Evolutionary conservation across 2,888 invertebrate species (phyloP), one percentile per base, ranked within the genome.

Genomic region (Pachliopta kotzebuea): DNA sequence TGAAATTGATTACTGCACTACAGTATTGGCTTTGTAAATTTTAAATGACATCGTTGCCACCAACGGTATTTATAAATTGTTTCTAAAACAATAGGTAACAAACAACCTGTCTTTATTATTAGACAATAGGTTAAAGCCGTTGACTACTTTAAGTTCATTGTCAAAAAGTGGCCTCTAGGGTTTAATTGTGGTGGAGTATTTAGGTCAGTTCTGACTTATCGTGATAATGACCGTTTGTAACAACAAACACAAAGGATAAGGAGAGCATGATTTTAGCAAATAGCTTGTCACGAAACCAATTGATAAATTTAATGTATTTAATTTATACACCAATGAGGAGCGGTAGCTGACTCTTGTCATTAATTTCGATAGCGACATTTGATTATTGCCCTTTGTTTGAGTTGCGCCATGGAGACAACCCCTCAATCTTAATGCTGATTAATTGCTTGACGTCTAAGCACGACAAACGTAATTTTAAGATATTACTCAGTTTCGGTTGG

Each of bases 131-230:
- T 68, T 73, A 69, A 73, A 71, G 61, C 63, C 65, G 56, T 59
- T 76, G 74, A 81, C 82, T 84, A 81, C 78, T 86, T 87, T 84
- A 78, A 87, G 89, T 88, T 90, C 90, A 89, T 83, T 90, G 88
- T 78, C 87, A 85, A 73, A 74, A 68, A 71, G 68, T 83, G 82
- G 82, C 85, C 84, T 79, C 76, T 72, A 62, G 70, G 68, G 71
- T 71, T 68, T 70, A 70, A 67, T 71, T 69, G 67, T 71, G 69
- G 67, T 37, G 21, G 79, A 79, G 76, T 83, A 86, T 86, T 81
- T 76, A 79, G 85, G 84, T 74, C 83, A 78, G 69, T 75, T 67
- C 67, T 65, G 68, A 61, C 67, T 74, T 75, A 74, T 73, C 71
- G 68, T 75, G 76, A 81, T 78, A 76, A 74, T 76, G 77, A 81